phyloP scores from a whole-genome alignment of 2,797 vertebrate species.

The Acipenser ruthenus region DNA sequence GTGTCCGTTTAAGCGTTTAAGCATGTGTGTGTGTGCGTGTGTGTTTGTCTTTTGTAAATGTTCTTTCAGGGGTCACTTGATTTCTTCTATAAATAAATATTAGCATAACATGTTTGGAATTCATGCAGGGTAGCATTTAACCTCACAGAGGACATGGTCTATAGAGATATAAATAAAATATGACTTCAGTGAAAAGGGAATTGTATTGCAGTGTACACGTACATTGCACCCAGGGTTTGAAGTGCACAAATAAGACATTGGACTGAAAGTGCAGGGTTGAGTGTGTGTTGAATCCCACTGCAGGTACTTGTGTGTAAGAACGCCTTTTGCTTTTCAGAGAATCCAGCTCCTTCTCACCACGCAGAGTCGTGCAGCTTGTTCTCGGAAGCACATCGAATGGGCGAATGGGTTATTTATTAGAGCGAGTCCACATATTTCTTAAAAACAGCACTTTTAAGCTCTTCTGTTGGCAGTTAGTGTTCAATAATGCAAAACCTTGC shows the following conservation, averaged over 20 bases:
- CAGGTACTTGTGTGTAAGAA: background rate
- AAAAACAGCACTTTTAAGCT: constrained; percentile 24
- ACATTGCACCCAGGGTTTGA: background rate
- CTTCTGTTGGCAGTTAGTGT: constrained; percentile 39
- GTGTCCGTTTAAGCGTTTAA: constrained; percentile 6
- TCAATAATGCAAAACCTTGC: constrained; percentile 57
- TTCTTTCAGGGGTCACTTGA: too few relatives aligned
- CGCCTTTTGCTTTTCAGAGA: background rate
- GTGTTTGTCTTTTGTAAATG: background rate
- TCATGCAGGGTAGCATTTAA: background rate
- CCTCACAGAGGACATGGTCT: background rate
- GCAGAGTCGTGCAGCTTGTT: background rate
- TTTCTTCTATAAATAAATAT: background rate
- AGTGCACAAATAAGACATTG: background rate
- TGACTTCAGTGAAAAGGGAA: background rate
- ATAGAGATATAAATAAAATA: constrained; percentile 3
- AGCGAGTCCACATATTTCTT: constrained; percentile 17
- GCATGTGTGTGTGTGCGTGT: constrained; percentile 7
- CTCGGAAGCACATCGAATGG: background rate
- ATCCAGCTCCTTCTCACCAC: background rate
- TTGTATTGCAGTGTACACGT: background rate
- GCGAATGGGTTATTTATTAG: constrained; percentile 17
- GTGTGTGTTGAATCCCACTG: constrained; percentile 9
- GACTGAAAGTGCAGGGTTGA: background rate
- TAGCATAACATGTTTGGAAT: background rate